Evolutionary conservation across 2,888 invertebrate species (phyloP).

Genomic region (Caenorhabditis auriculariae): DNA sequence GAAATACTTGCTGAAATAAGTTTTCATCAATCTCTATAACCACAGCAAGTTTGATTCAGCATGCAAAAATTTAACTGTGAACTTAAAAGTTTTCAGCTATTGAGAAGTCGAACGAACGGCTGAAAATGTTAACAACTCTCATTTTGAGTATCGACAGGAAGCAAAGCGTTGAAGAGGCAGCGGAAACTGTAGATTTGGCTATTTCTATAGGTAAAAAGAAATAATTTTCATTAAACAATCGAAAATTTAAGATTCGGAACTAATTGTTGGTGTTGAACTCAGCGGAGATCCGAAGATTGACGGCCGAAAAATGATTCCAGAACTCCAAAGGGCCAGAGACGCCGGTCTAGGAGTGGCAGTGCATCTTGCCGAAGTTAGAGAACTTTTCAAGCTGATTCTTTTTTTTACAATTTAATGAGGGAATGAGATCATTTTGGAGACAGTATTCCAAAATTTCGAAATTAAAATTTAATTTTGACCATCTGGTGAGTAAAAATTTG

Average conservation of each 20-base stretch:
- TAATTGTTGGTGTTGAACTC: constrained; percentile 30
- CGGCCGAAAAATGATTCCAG: constrained; percentile 16
- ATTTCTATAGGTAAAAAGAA: not conserved
- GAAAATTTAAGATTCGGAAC: constrained; percentile 4
- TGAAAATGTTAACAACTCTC: constrained; percentile 18
- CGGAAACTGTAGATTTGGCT: constrained; percentile 12
- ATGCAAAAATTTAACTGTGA: too few relatives aligned
- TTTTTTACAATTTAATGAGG: not conserved
- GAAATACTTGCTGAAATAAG: too few relatives aligned
- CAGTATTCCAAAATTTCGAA: not conserved
- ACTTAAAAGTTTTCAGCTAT: constrained; percentile 3
- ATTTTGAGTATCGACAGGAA: constrained; percentile 27
- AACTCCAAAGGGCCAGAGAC: constrained; percentile 11
- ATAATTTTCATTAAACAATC: not conserved
- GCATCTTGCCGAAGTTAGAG: constrained; percentile 19
- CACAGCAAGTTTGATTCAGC: too few relatives aligned
- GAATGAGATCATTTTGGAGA: too few relatives aligned
- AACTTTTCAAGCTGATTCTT: too few relatives aligned
- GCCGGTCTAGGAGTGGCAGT: constrained; percentile 13
- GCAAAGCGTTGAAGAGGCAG: constrained; percentile 16
- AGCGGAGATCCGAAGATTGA: constrained; percentile 20
- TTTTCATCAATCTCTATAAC: too few relatives aligned
- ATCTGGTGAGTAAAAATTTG: too few relatives aligned
- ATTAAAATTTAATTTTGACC: too few relatives aligned
- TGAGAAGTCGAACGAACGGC: not conserved